These are phyloP conservation scores for Corbicula japonica DNA, from an alignment of 2,888 invertebrate genomes.

Conservation along the genomic window DNA sequence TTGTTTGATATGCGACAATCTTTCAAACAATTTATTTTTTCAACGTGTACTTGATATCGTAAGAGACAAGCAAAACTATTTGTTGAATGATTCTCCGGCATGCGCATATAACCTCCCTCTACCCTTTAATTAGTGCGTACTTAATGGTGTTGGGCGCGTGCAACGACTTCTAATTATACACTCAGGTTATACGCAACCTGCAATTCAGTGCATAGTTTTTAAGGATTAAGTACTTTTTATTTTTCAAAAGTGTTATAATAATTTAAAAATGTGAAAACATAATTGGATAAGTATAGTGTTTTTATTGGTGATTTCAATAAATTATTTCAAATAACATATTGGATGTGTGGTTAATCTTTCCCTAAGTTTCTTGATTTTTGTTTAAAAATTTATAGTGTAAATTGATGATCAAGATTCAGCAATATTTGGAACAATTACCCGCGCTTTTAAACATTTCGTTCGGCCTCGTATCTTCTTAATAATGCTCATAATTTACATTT, in stretches of 20 bases:
- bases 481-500: too few relatives aligned
- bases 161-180: conserved; percentile 53
- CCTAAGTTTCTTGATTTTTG: too few relatives aligned
- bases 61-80: conserved; percentile 23
- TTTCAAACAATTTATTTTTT: background rate
- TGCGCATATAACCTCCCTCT: conserved; percentile 22
- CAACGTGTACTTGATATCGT: conserved; percentile 40
- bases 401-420: conserved; percentile 17
- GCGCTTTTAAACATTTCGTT: conserved; percentile 25
- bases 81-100: conserved; percentile 25
- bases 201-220: conserved; percentile 27
- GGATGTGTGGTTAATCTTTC: too few relatives aligned
- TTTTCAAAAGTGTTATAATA: conserved; percentile 21
- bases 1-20: background rate
- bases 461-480: conserved; percentile 18
- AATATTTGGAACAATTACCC: conserved; percentile 38
- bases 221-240: conserved; percentile 11
- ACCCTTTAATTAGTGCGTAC: conserved; percentile 60
- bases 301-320: too few relatives aligned
- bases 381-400: too few relatives aligned
- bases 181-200: conserved; percentile 6
- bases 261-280: conserved; percentile 26
- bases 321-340: too few relatives aligned
- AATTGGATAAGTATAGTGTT: conserved; percentile 36
- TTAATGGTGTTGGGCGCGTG: conserved; percentile 59